These are phyloP conservation scores for Agapostemon virescens DNA, from an alignment of 2,888 invertebrate genomes.

Conservation along the genomic window DNA sequence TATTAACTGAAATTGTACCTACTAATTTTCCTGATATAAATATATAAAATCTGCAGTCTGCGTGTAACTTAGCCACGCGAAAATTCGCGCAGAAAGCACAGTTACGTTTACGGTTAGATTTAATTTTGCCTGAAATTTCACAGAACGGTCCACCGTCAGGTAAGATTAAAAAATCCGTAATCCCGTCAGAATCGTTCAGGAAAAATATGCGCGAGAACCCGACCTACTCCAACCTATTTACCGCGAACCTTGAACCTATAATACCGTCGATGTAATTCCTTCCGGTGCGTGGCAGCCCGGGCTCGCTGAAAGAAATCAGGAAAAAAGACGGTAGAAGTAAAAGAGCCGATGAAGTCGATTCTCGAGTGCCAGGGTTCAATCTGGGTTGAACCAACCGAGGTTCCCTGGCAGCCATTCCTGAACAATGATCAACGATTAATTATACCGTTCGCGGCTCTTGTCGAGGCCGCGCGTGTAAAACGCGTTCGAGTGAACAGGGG, in stretches of 20 bases:
- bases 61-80: neutral
- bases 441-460: slow-evolving; percentile 50
- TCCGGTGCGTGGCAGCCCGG: slow-evolving; percentile 26
- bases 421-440: slow-evolving; percentile 69
- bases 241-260: neutral
- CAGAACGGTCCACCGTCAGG: neutral
- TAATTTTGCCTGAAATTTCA: too few species aligned
- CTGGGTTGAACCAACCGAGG: slow-evolving; percentile 30
- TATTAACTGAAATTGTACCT: too few species aligned
- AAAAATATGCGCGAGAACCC: neutral
- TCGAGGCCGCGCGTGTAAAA: slow-evolving; percentile 53
- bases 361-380: slow-evolving; percentile 59
- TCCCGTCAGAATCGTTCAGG: neutral
- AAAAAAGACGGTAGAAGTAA: slow-evolving; percentile 9
- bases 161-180: neutral
- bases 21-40: too few species aligned
- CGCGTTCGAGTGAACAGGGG: slow-evolving; percentile 45
- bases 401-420: slow-evolving; percentile 45
- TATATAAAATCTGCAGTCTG: too few species aligned
- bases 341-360: slow-evolving; percentile 41
- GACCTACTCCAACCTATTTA: slow-evolving; percentile 33
- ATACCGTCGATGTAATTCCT: slow-evolving; percentile 47
- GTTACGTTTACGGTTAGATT: neutral
- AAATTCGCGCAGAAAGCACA: neutral
- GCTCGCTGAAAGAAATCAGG: slow-evolving; percentile 17